Conservation (phyloP, 2,113 vertebrate genomes). For the Zapus hudsonius region DNA sequence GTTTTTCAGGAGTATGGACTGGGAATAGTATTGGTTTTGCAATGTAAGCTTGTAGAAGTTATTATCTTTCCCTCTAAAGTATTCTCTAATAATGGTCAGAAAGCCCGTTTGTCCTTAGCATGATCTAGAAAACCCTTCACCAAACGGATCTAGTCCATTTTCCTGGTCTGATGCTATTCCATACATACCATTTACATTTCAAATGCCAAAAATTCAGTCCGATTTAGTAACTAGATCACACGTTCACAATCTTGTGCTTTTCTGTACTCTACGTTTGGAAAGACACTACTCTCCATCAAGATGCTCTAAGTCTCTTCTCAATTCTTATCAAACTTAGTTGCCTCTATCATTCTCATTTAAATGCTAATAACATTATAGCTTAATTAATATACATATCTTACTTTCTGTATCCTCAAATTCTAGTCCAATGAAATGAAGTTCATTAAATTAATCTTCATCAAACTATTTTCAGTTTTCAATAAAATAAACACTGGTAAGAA, state of each 20-base stretch:
- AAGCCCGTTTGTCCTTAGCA: slow-evolving; percentile 13
- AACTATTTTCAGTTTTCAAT: slow-evolving; percentile 25
- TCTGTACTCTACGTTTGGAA: neutral
- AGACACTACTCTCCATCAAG: neutral
- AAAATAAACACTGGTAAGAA: slow-evolving; percentile 8
- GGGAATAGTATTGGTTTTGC: neutral
- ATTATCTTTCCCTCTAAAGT: neutral
- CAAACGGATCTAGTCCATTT: neutral
- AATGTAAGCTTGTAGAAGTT: neutral
- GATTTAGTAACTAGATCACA: neutral
- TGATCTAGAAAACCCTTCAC: neutral
- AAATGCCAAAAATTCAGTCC: neutral
- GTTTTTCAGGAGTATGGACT: neutral
- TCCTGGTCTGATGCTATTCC: neutral
- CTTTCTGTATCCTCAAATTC: neutral
- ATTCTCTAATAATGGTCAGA: slow-evolving; percentile 12
- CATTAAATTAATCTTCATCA: slow-evolving; percentile 19
- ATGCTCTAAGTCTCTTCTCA: neutral
- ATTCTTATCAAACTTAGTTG: neutral
- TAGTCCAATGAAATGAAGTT: neutral
- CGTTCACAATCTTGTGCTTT: neutral
- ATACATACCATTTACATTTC: neutral
- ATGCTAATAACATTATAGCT: neutral
- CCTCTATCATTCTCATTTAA: neutral
- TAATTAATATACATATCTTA: slow-evolving; percentile 27